phyloP scores from a whole-genome alignment of 2,888 invertebrate genomes.

The Steinernema carpocapsae region DNA sequence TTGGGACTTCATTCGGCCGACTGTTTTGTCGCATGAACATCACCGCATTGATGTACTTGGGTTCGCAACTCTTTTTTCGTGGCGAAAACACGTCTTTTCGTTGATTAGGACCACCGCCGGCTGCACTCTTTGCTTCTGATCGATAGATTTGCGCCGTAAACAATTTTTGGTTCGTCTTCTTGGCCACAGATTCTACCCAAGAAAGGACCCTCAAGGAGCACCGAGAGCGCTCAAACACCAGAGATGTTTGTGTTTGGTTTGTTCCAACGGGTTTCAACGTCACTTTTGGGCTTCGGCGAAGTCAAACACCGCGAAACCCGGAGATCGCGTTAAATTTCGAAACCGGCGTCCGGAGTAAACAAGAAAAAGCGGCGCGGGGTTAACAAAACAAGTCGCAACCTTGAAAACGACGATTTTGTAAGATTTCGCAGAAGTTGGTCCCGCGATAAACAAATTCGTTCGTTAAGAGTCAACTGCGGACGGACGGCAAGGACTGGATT shows the following conservation, averaged over 20 bases:
- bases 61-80: background rate
- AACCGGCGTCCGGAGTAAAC: background rate
- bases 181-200: background rate
- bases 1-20: slow-evolving; percentile 3
- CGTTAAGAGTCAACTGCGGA: no score
- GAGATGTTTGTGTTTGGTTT: slow-evolving; percentile 8
- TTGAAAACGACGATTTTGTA: no score
- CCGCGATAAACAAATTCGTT: background rate
- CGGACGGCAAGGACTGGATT: no score
- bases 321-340: background rate
- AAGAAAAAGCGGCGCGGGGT: no score
- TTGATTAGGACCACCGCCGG: background rate
- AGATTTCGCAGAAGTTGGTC: background rate
- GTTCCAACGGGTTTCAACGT: background rate
- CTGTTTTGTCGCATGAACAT: background rate
- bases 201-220: background rate
- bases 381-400: no score
- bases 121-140: background rate
- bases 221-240: background rate
- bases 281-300: background rate
- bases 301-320: background rate
- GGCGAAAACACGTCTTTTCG: no score
- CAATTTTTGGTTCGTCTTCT: background rate
- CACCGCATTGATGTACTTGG: background rate
- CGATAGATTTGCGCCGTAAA: background rate